Conservation (phyloP, 2,797 vertebrate genomes). For the Fistularia commersonii region DNA sequence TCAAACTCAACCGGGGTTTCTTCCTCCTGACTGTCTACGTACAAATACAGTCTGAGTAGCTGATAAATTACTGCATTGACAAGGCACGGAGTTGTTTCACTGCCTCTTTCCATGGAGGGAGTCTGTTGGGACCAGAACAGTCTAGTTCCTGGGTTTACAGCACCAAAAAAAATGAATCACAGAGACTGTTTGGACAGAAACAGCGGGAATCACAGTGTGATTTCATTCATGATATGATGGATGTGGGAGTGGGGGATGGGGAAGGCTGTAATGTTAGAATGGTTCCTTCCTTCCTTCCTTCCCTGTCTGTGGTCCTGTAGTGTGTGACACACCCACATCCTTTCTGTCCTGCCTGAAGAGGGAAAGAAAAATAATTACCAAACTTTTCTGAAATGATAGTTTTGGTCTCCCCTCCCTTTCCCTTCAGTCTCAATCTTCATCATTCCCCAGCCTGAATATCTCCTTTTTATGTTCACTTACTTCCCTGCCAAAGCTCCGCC, state of each 20-base stretch:
- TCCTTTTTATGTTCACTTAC: background rate
- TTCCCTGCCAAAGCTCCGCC: background rate
- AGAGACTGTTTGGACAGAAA: slow-evolving; percentile 39
- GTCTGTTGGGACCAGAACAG: too few species aligned
- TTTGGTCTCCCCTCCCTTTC: background rate
- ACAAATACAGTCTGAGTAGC: background rate
- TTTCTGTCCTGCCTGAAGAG: slow-evolving; percentile 1
- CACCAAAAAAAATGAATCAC: slow-evolving; percentile 28
- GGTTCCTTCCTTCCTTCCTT: slow-evolving; percentile 48
- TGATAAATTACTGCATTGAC: background rate
- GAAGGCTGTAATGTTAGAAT: slow-evolving; percentile 47
- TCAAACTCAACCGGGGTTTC: background rate
- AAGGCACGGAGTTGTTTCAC: background rate
- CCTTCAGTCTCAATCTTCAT: background rate
- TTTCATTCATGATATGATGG: slow-evolving; percentile 50
- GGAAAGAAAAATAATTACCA: background rate
- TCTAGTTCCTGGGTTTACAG: slow-evolving; percentile 14
- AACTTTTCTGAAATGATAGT: slow-evolving; percentile 5
- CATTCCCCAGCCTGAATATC: background rate
- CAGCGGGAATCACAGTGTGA: slow-evolving; percentile 32
- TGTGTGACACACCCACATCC: slow-evolving; percentile 55
- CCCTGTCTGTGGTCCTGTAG: slow-evolving; percentile 35
- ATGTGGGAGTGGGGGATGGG: slow-evolving; percentile 25
- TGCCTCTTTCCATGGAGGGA: background rate
- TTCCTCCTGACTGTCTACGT: background rate